phyloP scores from a whole-genome alignment of 1,140 invertebrate species.

The Thaumatotibia leucotreta region DNA sequence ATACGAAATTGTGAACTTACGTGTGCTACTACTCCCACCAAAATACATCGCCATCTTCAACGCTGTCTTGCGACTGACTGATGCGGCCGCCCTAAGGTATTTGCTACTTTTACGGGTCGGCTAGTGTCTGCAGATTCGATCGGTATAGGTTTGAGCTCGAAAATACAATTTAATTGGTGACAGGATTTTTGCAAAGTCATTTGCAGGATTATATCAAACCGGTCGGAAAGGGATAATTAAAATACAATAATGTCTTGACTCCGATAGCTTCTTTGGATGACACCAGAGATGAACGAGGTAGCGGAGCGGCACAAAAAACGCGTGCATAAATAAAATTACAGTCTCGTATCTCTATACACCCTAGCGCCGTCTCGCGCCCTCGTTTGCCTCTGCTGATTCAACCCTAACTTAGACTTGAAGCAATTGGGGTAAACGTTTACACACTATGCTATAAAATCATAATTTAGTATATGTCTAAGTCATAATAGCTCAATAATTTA shows the following conservation, averaged over 20 bases:
- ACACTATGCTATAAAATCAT: conserved; percentile 54
- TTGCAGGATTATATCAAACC: too few relatives aligned
- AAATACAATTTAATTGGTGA: too few relatives aligned
- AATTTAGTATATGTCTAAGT: conserved; percentile 36
- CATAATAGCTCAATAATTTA: conserved; percentile 68
- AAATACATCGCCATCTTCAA: too few relatives aligned
- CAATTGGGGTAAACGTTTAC: conserved; percentile 22
- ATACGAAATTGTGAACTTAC: too few relatives aligned
- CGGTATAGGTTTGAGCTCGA: too few relatives aligned
- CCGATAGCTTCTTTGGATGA: neutral
- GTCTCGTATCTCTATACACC: neutral
- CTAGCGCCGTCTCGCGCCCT: neutral
- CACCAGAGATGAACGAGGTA: neutral
- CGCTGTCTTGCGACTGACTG: too few relatives aligned
- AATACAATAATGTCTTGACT: neutral
- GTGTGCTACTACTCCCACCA: too few relatives aligned
- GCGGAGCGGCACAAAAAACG: neutral
- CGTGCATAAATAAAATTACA: neutral
- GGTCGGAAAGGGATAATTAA: too few relatives aligned
- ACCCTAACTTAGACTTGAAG: neutral
- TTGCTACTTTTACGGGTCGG: too few relatives aligned
- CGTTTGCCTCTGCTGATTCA: neutral
- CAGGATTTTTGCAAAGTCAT: too few relatives aligned
- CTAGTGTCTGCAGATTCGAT: too few relatives aligned
- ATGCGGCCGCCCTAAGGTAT: too few relatives aligned